Evolutionary conservation across 2,888 invertebrate genomes (phyloP), one percentile per base, ranked within the genome.

Genomic region (Imbricaverruca yamaguchii): DNA sequence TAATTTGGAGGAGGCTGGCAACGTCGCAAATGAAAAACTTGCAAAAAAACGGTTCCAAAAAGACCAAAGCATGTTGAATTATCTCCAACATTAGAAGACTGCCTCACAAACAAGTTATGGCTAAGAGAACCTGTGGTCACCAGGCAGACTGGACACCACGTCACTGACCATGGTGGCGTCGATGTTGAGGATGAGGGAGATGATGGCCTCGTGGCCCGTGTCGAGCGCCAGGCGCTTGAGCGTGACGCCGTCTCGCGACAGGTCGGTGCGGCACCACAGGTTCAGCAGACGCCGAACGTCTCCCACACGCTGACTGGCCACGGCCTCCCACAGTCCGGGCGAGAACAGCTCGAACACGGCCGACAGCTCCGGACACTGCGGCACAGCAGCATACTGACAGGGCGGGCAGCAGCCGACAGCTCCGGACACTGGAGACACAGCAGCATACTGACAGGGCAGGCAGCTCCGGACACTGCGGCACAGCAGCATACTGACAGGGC

Each of bases 301-400:
- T 21, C 80, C 78, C 53, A 83, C 80, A 65, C 81, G 69, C 63
- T 83, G 77, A n/a, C 61, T n/a, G 57, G 82, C 82, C 25, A 84
- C 84, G 59, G 84, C 84, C 21, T 82, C 61, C 84, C 84, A 84
- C 55, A 84, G 79, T 11, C 84, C 83, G 2, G 84, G 84, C 80
- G 81, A 80, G 80, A 82, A 83, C 78, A 81, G 81, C 59, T 81
- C 80, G 78, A 82, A 81, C 74, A 83, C 80, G 12, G 77, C 53
- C 11, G 69, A 61, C 74, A 83, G 81, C 55, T 80, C 74, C 53
- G 55, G 59, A 18, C 82, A 80, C 57, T 81, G 82, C 67, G 39
- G 39, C 39, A 39, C 39, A 39, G 1, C 39, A 39, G 39, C 4
- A 39, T 39, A 39, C 39, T 79, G 59, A 65, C 23, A 65, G 12